Evolutionary conservation across 2,113 vertebrate species (phyloP), one percentile per base, ranked within the genome.

Genomic region (Saimiri boliviensis): DNA sequence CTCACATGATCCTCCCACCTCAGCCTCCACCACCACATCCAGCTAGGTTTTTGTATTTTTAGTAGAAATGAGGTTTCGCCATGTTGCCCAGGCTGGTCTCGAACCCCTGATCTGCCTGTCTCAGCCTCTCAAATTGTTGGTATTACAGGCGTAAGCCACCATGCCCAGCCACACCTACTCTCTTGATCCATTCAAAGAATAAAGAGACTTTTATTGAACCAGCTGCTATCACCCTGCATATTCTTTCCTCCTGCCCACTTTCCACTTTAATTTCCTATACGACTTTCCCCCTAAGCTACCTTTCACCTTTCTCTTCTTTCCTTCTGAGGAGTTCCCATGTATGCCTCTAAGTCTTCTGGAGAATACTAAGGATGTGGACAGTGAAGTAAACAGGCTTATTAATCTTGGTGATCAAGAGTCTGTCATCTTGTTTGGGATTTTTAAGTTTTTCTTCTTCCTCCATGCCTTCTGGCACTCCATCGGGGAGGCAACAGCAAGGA

Each of bases 181-280:
- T 14, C 0, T 56, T 68, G 21, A 40, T 12, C 12, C 12, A 11
- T 47, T 87, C 30, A 32, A 23, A 79, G 45, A 89, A 49, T 4
- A 63, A 68, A 81, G 25, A 37, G 58, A 91, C 54, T 70, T 77
- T 70, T 77, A 73, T 52, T 11, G 35, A 58, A 35, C 52, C 37
- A 56, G 91, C 25, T 54, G 37, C n/a, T 68, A 4, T 21, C 32
- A 20, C 14, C 81, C 47, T 30, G 0, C 32, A 19, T 68, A 32
- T 32, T 82, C 32, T 81, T 74, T 82, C 49, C 35, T 86, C 66
- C 14, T 80, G 70, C 27, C 42, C 49, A 60, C 42, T 58, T 88
- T 63, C 23, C 58, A 37, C 40, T 89, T 95, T 91, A 80, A 87
- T 96, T 96, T 89, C 89, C 91, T 83, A 45, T 2, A 30, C 68